Conservation (phyloP, 2,888 invertebrate genomes). For the Hypomecis atomaria region DNA sequence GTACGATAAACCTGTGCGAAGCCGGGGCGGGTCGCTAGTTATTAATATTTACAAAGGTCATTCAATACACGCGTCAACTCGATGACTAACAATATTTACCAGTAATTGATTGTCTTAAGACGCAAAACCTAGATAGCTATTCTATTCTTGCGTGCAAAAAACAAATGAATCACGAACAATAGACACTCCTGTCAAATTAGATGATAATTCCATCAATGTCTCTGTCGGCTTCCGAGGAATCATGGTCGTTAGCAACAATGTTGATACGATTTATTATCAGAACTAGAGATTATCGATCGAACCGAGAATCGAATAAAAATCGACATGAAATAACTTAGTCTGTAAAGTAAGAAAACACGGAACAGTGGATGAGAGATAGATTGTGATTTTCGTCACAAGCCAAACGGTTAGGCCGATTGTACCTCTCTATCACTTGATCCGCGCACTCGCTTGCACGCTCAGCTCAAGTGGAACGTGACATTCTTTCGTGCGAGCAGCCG, state of each 20-base stretch:
- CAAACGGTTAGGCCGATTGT: too few species aligned
- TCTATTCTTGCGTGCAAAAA: slow-evolving; percentile 7
- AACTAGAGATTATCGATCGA: neutral
- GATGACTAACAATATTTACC: neutral
- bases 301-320: too few species aligned
- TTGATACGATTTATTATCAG: slow-evolving; percentile 29
- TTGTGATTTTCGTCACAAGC: too few species aligned
- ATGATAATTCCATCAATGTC: slow-evolving; percentile 30
- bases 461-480: too few species aligned
- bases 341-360: too few species aligned
- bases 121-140: slow-evolving; percentile 2
- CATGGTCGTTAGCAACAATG: slow-evolving; percentile 35
- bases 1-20: too few species aligned
- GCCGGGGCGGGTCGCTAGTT: too few species aligned
- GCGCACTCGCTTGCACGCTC: too few species aligned
- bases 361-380: too few species aligned
- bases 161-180: slow-evolving; percentile 26
- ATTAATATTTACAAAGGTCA: neutral
- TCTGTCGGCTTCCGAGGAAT: slow-evolving; percentile 17
- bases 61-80: neutral
- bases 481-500: too few species aligned
- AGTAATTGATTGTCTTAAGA: slow-evolving; percentile 11
- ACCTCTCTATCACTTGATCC: too few species aligned
- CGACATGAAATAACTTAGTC: too few species aligned
- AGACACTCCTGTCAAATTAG: slow-evolving; percentile 29